Base-by-base conservation (phyloP, 1,140 invertebrate genomes). In the Zaprionus camerounensis region DNA sequence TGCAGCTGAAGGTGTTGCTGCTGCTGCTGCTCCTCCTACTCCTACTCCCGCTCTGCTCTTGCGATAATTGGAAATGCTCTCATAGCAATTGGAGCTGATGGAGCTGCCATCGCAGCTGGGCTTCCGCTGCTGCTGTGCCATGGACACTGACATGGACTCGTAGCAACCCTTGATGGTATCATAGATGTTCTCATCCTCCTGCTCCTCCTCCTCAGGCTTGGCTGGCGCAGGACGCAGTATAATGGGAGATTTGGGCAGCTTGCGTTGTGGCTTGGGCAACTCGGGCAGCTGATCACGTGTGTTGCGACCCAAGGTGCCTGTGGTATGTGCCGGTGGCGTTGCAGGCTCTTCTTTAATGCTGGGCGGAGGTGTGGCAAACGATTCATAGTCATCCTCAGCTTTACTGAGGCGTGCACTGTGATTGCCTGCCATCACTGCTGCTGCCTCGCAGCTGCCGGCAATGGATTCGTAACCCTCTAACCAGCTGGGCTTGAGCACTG, bases 41-140 rank as follows among this genome's bases (percentile, higher is more conserved):
- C 5, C 46, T 22, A 2, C 11, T 5, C 91, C 22, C 17, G 62
- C 38, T 79, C 93, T 93, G 71, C 93, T 93, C n/a, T 84, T 81
- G 36, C 88, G 85, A 72, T 81, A 91, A 20, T 91, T 80, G 28
- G 94, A 93, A 58, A 95, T 95, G 58, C 94, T 94, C 71, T 95
- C 94, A 71, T 95, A 95, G 76, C 94, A 94, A 78, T 95, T 94
- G 3, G 94, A 94, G n/a, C 93, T 72, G 1, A 94, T 90, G 0
- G 93, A 92, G n/a, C 80, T 71, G 58, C 59, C 68, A 65, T 93
- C 92, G 17, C 41, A 46, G 41, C 41, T 46, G n/a, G 2, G 2
- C 66, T 66, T 55, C 17, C 49, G 22, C 20, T 63, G 51, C 62
- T 61, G 41, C 41, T 46, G 41, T 12, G 9, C 20, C 44, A 0